Percentiles rank a stretch among this genome's conserved stretches.
Evolutionary conservation across 2,888 invertebrate genomes (phyloP).

Genomic region (Cinara cedri): DNA sequence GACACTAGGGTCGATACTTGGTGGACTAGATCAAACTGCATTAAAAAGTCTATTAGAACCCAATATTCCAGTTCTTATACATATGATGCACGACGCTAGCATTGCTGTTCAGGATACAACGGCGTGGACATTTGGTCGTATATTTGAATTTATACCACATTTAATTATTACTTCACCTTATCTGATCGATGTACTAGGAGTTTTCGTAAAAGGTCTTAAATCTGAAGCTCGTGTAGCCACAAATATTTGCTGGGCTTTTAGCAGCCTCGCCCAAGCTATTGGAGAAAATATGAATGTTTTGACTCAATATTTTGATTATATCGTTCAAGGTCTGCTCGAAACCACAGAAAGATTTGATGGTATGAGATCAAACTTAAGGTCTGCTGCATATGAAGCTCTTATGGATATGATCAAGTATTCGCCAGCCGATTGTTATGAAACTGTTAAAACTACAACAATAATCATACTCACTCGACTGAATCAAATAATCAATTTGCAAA

Average conservation of each 20-base stretch:
- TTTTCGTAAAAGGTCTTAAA: constrained; percentile 83
- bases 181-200: constrained; percentile 80
- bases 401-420: constrained; percentile 99
- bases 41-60: constrained; percentile 93
- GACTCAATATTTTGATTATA: constrained; percentile 91
- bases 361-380: constrained; percentile 83
- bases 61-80: constrained; percentile 94
- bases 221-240: constrained; percentile 96
- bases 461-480: constrained; percentile 92
- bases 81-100: constrained; percentile 90
- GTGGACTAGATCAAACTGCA: constrained; percentile 83
- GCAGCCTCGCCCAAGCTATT: constrained; percentile 93
- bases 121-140: constrained; percentile 97
- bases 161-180: constrained; percentile 83
- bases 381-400: constrained; percentile 97
- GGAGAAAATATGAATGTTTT: constrained; percentile 79
- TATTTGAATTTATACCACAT: constrained; percentile 96
- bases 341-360: constrained; percentile 95
- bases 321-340: constrained; percentile 87
- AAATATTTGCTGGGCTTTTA: constrained; percentile 99
- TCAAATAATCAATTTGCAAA: constrained; percentile 93
- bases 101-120: constrained; percentile 96
- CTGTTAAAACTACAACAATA: constrained; percentile 96
- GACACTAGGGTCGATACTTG: constrained; percentile 90
- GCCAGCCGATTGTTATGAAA: constrained; percentile 93